Conservation (phyloP, 2,797 vertebrate genomes). For the Sparus aurata region DNA sequence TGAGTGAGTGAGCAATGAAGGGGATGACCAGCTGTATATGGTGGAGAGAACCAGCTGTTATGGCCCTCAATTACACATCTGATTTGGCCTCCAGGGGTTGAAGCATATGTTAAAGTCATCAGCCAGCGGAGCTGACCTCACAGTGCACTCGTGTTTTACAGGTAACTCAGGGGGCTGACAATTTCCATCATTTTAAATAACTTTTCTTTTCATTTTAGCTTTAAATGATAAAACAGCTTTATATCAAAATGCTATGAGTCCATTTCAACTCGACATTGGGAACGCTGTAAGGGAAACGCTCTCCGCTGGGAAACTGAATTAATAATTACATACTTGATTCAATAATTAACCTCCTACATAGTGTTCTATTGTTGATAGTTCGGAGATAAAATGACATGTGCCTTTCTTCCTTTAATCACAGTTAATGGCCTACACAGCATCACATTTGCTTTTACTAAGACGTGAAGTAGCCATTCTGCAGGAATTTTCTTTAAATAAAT, state of each 20-base stretch:
- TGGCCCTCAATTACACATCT: slow-evolving; percentile 66
- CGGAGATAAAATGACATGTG: neutral
- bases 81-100: slow-evolving; percentile 66
- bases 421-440: neutral
- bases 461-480: neutral
- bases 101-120: slow-evolving; percentile 69
- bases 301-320: slow-evolving; percentile 35
- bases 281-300: neutral
- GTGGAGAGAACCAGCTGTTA: slow-evolving; percentile 69
- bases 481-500: neutral
- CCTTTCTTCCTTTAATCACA: slow-evolving; percentile 14
- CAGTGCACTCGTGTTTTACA: slow-evolving; percentile 50
- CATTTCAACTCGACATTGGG: neutral
- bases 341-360: slow-evolving; percentile 11
- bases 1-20: slow-evolving; percentile 59
- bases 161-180: slow-evolving; percentile 37
- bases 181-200: slow-evolving; percentile 23
- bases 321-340: slow-evolving; percentile 21
- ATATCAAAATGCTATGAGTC: neutral
- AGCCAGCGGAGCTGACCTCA: slow-evolving; percentile 53
- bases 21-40: slow-evolving; percentile 63
- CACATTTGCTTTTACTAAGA: neutral
- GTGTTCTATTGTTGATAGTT: slow-evolving; percentile 24
- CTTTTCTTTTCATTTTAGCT: neutral
- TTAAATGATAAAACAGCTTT: slow-evolving; percentile 4